Conservation (phyloP, 2,113 vertebrate genomes). For the Pheucticus melanocephalus region DNA sequence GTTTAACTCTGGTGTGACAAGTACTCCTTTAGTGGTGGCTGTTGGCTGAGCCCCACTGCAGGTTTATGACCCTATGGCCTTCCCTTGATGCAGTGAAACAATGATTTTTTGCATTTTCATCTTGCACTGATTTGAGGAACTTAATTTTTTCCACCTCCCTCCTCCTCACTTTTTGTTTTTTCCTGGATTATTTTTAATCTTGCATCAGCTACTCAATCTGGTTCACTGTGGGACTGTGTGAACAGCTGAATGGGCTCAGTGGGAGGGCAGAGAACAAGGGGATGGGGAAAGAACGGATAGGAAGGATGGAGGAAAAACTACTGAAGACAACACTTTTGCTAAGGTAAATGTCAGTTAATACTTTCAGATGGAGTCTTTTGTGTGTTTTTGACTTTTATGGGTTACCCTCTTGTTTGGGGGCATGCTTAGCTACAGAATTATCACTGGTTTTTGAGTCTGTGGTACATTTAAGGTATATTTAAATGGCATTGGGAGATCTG, state of each 20-base stretch:
- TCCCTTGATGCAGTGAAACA: background rate
- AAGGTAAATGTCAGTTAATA: background rate
- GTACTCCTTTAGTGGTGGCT: background rate
- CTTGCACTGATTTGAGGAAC: background rate
- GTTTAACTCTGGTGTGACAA: background rate
- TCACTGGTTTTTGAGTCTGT: background rate
- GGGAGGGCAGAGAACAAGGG: conserved; percentile 46
- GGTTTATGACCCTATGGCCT: background rate
- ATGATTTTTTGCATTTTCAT: background rate
- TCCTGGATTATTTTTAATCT: conserved; percentile 59
- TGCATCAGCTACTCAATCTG: conserved; percentile 19
- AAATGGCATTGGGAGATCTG: background rate
- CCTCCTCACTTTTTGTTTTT: conserved; percentile 48
- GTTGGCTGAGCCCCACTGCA: background rate
- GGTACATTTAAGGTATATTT: background rate
- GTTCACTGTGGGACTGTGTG: conserved; percentile 56
- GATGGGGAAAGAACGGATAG: background rate
- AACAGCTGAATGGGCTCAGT: conserved; percentile 61
- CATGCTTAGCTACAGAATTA: background rate
- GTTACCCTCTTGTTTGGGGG: background rate
- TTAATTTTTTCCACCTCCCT: conserved; percentile 16
- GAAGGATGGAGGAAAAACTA: conserved; percentile 8
- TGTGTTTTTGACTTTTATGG: background rate
- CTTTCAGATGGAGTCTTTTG: background rate
- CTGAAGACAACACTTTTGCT: background rate